phyloP scores from a whole-genome alignment of 2,797 vertebrate species.

The Propithecus deckenii region DNA sequence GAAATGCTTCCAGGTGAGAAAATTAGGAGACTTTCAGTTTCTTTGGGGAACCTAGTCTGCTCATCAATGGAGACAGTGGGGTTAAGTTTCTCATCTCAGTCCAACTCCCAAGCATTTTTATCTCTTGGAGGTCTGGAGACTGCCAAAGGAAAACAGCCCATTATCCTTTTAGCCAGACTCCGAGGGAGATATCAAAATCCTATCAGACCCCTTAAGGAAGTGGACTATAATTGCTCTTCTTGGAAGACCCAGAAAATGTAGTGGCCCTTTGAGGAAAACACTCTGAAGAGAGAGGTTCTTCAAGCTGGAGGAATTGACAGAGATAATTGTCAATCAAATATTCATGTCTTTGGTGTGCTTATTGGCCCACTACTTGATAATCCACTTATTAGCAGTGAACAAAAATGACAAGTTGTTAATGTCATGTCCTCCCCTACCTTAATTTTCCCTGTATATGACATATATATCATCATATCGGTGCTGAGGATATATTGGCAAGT shows the following conservation, averaged over 20 bases:
- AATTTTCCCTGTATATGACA: not conserved
- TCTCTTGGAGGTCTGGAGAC: not conserved
- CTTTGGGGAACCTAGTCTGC: not conserved
- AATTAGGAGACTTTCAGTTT: not conserved
- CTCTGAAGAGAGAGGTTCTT: not conserved
- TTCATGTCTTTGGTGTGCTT: constrained; percentile 16
- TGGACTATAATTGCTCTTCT: not conserved
- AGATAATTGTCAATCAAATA: constrained; percentile 34
- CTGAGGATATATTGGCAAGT: not conserved
- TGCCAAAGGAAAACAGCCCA: not conserved
- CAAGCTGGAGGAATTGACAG: not conserved
- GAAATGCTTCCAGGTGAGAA: not conserved
- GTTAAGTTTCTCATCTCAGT: constrained; percentile 5
- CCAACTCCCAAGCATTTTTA: not conserved
- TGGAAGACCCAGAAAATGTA: not conserved
- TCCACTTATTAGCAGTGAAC: not conserved
- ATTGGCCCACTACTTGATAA: not conserved
- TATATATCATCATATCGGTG: not conserved
- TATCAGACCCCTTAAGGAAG: not conserved
- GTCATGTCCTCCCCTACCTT: not conserved
- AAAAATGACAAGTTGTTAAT: not conserved
- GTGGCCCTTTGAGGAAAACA: not conserved
- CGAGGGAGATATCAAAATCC: not conserved
- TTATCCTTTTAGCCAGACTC: not conserved
- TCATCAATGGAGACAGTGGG: not conserved